These are phyloP conservation scores for Eristalinus sepulchralis DNA, from an alignment of 2,888 invertebrate species.

Conservation along the genomic window DNA sequence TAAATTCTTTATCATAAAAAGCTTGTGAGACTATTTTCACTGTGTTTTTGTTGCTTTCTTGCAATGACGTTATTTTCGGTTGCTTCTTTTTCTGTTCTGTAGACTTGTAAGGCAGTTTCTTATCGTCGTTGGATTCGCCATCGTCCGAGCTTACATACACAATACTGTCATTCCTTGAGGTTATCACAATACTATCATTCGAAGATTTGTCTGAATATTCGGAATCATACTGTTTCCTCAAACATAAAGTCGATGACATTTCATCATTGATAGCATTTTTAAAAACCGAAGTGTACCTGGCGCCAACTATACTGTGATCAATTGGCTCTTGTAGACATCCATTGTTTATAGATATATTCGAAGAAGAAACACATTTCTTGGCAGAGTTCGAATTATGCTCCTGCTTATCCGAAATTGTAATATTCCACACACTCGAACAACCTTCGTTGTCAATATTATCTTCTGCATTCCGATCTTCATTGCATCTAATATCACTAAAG, in stretches of 20 bases:
- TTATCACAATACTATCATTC: background rate
- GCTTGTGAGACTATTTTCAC: constrained; percentile 73
- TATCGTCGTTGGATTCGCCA: background rate
- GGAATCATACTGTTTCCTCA: background rate
- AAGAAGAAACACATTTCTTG: background rate
- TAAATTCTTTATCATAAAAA: constrained; percentile 81
- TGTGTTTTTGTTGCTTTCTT: background rate
- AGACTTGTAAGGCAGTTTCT: background rate
- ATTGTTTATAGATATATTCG: background rate
- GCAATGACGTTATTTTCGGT: constrained; percentile 73
- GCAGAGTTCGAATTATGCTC: background rate
- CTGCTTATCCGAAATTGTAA: background rate
- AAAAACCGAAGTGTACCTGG: constrained; percentile 35
- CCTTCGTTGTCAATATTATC: background rate
- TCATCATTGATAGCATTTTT: constrained; percentile 27
- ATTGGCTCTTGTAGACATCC: background rate
- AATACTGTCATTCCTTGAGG: background rate
- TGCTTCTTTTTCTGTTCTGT: constrained; percentile 67
- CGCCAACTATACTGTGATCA: background rate
- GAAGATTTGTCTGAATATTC: background rate
- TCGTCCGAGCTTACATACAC: constrained; percentile 46
- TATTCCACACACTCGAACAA: background rate
- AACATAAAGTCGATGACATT: constrained; percentile 54
- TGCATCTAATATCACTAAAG: constrained; percentile 77
- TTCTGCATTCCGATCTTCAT: constrained; percentile 16